Evolutionary conservation across 2,113 vertebrate species (phyloP).

Genomic region (Cynocephalus volans): DNA sequence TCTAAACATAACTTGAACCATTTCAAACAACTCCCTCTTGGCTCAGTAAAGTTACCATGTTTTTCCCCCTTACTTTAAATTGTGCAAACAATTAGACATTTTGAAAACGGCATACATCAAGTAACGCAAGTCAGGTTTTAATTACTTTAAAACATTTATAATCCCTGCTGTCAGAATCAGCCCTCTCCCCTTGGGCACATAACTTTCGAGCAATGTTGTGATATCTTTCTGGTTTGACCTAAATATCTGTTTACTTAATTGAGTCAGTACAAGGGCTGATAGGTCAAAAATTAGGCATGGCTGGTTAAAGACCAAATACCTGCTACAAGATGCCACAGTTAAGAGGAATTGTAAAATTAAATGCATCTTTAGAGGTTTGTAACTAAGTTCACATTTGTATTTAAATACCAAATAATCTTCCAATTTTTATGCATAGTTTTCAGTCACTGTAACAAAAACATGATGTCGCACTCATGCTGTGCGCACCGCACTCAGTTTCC

Average conservation of each 20-base stretch:
- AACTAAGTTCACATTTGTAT: constrained; percentile 88
- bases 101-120: constrained; percentile 77
- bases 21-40: constrained; percentile 81
- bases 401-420: constrained; percentile 90
- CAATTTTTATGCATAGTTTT: constrained; percentile 92
- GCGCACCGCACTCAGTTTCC: constrained; percentile 87
- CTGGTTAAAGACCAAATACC: constrained; percentile 75
- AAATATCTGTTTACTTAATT: constrained; percentile 79
- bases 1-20: constrained; percentile 81
- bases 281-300: constrained; percentile 69
- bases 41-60: constrained; percentile 60
- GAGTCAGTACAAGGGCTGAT: constrained; percentile 64
- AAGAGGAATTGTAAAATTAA: constrained; percentile 84
- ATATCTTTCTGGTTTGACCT: constrained; percentile 73
- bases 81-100: constrained; percentile 82
- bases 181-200: constrained; percentile 13
- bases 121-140: constrained; percentile 82
- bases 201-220: constrained; percentile 58
- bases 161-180: constrained; percentile 74
- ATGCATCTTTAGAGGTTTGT: constrained; percentile 85
- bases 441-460: constrained; percentile 91
- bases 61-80: constrained; percentile 75
- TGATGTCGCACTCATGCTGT: constrained; percentile 88
- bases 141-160: constrained; percentile 79
- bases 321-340: constrained; percentile 78